Conservation (phyloP, 2,113 vertebrate genomes). For the Calidris pugnax region DNA sequence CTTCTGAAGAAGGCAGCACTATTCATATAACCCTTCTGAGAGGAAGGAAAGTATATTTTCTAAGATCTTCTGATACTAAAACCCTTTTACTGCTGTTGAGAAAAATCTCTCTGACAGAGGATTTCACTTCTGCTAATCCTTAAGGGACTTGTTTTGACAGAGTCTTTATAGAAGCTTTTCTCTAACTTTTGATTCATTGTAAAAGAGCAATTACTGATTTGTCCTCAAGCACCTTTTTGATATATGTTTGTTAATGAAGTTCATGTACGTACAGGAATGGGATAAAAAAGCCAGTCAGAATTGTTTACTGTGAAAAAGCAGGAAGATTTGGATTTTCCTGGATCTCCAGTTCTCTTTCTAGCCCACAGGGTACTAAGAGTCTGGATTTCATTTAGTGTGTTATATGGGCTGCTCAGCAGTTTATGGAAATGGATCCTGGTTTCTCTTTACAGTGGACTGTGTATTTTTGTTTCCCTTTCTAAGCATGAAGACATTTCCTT, state of each 20-base stretch:
- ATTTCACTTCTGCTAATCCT: slow-evolving; percentile 76
- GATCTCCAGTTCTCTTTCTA: slow-evolving; percentile 5
- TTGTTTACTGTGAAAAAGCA: slow-evolving; percentile 42
- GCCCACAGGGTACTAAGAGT: not conserved
- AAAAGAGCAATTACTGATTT: slow-evolving; percentile 73
- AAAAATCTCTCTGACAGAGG: slow-evolving; percentile 71
- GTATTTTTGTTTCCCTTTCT: slow-evolving; percentile 23
- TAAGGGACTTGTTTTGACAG: slow-evolving; percentile 80
- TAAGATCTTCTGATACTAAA: slow-evolving; percentile 74
- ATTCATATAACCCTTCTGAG: slow-evolving; percentile 21
- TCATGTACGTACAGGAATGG: slow-evolving; percentile 35
- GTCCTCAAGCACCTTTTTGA: slow-evolving; percentile 59
- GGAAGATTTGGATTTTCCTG: slow-evolving; percentile 42
- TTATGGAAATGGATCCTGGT: slow-evolving; percentile 23
- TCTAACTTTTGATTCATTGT: slow-evolving; percentile 67
- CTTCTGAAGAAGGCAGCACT: slow-evolving; percentile 14
- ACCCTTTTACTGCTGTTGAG: slow-evolving; percentile 68
- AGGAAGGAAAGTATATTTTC: slow-evolving; percentile 29
- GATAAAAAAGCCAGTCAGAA: slow-evolving; percentile 10
- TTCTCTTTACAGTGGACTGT: slow-evolving; percentile 11
- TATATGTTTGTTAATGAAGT: slow-evolving; percentile 64
- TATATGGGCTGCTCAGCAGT: slow-evolving; percentile 55
- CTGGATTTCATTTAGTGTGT: slow-evolving; percentile 66
- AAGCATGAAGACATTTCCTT: not conserved
- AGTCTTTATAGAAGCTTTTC: slow-evolving; percentile 73